Conservation (phyloP, 2,888 invertebrate species). For the Sinhomidia bicolor region DNA sequence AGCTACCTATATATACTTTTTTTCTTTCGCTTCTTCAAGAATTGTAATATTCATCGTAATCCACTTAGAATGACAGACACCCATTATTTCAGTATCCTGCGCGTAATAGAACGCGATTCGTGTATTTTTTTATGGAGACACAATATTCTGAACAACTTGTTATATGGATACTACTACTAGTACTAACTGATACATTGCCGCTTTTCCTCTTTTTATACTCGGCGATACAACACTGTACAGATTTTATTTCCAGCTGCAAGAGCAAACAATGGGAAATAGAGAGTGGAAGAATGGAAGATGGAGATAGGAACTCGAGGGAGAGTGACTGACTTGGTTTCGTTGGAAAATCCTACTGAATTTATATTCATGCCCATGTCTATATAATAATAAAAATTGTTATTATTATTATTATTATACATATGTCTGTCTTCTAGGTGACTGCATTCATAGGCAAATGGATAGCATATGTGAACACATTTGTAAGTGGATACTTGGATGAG, state of each 20-base stretch:
- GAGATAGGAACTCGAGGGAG: neutral
- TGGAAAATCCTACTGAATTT: slow-evolving; percentile 44
- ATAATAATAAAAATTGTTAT: slow-evolving; percentile 45
- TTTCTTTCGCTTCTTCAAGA: slow-evolving; percentile 38
- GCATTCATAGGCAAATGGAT: neutral
- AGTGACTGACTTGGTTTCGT: slow-evolving; percentile 33
- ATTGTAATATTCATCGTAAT: slow-evolving; percentile 76
- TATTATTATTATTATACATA: slow-evolving; percentile 15
- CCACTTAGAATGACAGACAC: slow-evolving; percentile 76
- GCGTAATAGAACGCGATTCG: too few species aligned
- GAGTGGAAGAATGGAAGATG: neutral
- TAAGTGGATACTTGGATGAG: neutral
- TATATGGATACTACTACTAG: too few species aligned
- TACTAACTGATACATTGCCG: too few species aligned
- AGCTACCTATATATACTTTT: too few species aligned
- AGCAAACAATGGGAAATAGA: slow-evolving; percentile 25
- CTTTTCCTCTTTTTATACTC: neutral
- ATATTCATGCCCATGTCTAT: slow-evolving; percentile 45
- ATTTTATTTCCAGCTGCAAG: slow-evolving; percentile 27
- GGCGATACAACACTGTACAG: neutral
- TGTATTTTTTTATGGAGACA: too few species aligned
- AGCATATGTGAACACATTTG: neutral
- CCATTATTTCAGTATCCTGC: slow-evolving; percentile 71
- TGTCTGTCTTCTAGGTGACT: neutral
- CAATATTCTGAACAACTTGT: too few species aligned